Evolutionary conservation across 2,888 invertebrate species (phyloP).

Genomic region (Platynereis dumerilii): DNA sequence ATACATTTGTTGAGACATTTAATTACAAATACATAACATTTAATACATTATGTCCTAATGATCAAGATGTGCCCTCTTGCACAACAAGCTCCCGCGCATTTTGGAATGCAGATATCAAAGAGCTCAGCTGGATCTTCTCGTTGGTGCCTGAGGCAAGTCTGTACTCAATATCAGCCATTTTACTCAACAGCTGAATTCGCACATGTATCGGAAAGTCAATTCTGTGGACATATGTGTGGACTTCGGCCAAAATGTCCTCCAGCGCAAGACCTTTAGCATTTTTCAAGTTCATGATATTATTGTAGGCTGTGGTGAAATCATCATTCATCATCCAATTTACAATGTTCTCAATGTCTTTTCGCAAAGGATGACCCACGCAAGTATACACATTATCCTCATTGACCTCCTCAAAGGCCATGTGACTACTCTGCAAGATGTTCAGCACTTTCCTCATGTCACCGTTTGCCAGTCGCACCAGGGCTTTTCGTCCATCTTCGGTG

Average conservation of each 20-base stretch:
- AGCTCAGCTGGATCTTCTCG: constrained; percentile 88
- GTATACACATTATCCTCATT: constrained; percentile 91
- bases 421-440: constrained; percentile 95
- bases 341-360: constrained; percentile 85
- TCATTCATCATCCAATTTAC: constrained; percentile 79
- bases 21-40: too few relatives aligned
- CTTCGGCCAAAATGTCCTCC: constrained; percentile 89
- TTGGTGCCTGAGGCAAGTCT: constrained; percentile 84
- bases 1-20: too few relatives aligned
- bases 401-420: constrained; percentile 88
- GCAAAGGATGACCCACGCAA: constrained; percentile 95
- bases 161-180: constrained; percentile 89
- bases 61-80: constrained; percentile 21
- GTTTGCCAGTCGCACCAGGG: constrained; percentile 74
- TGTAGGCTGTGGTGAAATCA: constrained; percentile 76
- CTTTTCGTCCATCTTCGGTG: constrained; percentile 35
- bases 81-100: constrained; percentile 69
- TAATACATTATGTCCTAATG: too few relatives aligned
- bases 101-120: constrained; percentile 88
- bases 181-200: constrained; percentile 79
- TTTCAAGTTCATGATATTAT: constrained; percentile 78
- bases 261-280: constrained; percentile 89
- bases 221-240: constrained; percentile 85
- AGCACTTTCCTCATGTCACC: constrained; percentile 98
- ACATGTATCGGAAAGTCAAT: constrained; percentile 85